phyloP scores from a whole-genome alignment of 2,888 invertebrate species.

The Drosophila quasianomalipes region DNA sequence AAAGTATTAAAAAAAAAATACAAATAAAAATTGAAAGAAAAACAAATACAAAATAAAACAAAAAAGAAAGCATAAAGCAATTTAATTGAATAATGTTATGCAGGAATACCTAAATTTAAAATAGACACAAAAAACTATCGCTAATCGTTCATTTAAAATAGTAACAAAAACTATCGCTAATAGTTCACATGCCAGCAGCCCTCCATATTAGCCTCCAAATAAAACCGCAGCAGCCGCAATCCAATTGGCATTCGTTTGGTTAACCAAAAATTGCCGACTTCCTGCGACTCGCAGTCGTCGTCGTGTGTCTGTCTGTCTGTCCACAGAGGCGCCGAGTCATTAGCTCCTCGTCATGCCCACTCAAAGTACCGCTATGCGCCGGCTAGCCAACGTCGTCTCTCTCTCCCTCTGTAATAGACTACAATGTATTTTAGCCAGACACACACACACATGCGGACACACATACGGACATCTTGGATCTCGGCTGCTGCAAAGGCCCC shows the following conservation, averaged over 20 bases:
- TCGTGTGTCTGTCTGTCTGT: slow-evolving; percentile 26
- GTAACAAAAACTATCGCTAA: slow-evolving; percentile 6
- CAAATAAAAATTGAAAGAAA: background rate
- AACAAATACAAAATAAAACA: background rate
- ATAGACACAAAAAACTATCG: background rate
- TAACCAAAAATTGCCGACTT: slow-evolving; percentile 72
- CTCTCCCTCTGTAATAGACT: background rate
- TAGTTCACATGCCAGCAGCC: slow-evolving; percentile 13
- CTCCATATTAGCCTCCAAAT: background rate
- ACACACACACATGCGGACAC: slow-evolving; percentile 16
- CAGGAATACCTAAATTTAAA: background rate
- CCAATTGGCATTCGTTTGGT: slow-evolving; percentile 44
- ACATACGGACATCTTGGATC: slow-evolving; percentile 33
- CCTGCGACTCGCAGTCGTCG: slow-evolving; percentile 49
- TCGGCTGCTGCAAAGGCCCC: slow-evolving; percentile 60
- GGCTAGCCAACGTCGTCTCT: slow-evolving; percentile 37
- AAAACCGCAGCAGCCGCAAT: slow-evolving; percentile 12
- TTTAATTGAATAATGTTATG: background rate
- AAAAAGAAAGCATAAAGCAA: background rate
- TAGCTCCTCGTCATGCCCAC: slow-evolving; percentile 70
- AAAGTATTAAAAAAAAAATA: background rate
- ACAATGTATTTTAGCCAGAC: slow-evolving; percentile 18
- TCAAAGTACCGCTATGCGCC: slow-evolving; percentile 75
- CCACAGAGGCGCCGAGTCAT: slow-evolving; percentile 59
- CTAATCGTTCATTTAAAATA: background rate